These are phyloP conservation scores for Luidia sarsii DNA, from an alignment of 53 echinoderm and acorn worm species.

Conservation along the genomic window DNA sequence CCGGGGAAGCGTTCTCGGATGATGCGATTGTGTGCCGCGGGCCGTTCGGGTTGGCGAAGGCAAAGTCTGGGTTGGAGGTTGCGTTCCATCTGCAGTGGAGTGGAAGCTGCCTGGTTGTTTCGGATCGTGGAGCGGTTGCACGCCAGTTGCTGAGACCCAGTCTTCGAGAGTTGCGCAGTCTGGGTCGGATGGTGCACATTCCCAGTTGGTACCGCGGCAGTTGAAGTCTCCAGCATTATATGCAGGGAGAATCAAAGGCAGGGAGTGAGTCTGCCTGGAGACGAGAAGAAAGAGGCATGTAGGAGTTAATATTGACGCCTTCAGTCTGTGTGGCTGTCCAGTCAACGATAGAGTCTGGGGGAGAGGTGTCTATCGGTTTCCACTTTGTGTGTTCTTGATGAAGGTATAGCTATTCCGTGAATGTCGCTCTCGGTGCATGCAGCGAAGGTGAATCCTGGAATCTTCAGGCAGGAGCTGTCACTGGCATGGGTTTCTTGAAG, in stretches of 20 bases:
- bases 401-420: not conserved
- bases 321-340: slow-evolving; percentile 44
- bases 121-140: slow-evolving; percentile 29
- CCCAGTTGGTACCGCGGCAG: slow-evolving; percentile 38
- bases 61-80: slow-evolving; percentile 41
- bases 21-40: slow-evolving; percentile 13
- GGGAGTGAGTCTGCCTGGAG: slow-evolving; percentile 52
- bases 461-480: slow-evolving; percentile 38
- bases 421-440: slow-evolving; percentile 47
- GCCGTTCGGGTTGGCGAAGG: slow-evolving; percentile 25
- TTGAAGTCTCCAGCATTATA: slow-evolving; percentile 30
- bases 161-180: slow-evolving; percentile 48
- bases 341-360: slow-evolving; percentile 30
- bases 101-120: slow-evolving; percentile 48
- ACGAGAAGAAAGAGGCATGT: slow-evolving; percentile 38
- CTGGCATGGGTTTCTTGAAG: slow-evolving; percentile 52
- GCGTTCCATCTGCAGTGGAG: slow-evolving; percentile 57
- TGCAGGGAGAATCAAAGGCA: not conserved
- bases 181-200: slow-evolving; percentile 26
- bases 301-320: slow-evolving; percentile 54
- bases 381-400: slow-evolving; percentile 27
- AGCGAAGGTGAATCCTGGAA: slow-evolving; percentile 47
- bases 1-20: slow-evolving; percentile 38
- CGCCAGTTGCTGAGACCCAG: slow-evolving; percentile 46
- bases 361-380: slow-evolving; percentile 21